A percentile compares a stretch with the other conserved stretches of the same genome.
phyloP scores from a whole-genome alignment of 2,888 invertebrate genomes.

The Pherbina coryleti region DNA sequence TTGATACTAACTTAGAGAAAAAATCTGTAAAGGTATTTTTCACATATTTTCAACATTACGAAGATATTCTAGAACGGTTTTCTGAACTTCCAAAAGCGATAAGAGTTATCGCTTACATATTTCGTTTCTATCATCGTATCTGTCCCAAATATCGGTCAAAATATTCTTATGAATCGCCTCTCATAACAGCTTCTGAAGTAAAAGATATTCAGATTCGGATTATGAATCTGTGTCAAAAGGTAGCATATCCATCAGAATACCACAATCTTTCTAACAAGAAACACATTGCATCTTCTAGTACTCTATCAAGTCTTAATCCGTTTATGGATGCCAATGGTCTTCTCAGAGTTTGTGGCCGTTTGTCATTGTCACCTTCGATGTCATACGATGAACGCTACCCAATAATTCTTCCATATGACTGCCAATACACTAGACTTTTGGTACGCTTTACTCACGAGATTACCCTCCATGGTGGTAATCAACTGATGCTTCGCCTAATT shows the following conservation, averaged over 20 bases:
- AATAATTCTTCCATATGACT: background rate
- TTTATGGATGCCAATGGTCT: background rate
- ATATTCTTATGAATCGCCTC: background rate
- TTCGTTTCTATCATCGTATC: background rate
- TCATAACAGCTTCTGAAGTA: background rate
- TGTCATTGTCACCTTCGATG: background rate
- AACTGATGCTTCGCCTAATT: background rate
- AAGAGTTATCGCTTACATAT: too few species aligned
- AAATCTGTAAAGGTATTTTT: too few species aligned
- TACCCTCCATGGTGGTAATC: slow-evolving; percentile 5
- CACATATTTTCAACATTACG: too few species aligned
- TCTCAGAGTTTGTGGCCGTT: background rate
- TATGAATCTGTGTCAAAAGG: background rate
- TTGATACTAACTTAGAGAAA: too few species aligned
- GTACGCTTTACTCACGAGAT: background rate
- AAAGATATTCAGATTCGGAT: background rate
- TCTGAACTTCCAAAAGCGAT: too few species aligned
- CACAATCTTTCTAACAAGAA: background rate
- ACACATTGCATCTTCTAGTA: background rate
- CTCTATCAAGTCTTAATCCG: background rate
- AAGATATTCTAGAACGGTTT: background rate
- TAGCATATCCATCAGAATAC: background rate
- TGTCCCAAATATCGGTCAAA: background rate
- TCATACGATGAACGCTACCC: slow-evolving; percentile 6
- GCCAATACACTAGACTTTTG: background rate